Evolutionary conservation across 2,113 vertebrate genomes (phyloP).

Genomic region (Mesocricetus auratus): DNA sequence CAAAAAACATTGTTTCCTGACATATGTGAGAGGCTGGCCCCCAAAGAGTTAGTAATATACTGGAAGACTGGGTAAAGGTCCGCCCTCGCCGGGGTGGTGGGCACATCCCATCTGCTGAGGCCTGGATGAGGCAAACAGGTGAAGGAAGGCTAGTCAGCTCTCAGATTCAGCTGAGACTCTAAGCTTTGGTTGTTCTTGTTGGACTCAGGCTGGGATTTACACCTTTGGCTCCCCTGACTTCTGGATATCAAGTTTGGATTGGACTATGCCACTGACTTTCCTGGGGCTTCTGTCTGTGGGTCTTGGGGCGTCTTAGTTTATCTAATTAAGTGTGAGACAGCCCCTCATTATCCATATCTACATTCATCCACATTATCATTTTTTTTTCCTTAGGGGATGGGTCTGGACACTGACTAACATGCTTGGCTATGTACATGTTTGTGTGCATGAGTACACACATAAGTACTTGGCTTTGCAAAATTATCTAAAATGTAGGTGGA

Average conservation of each 20-base stretch:
- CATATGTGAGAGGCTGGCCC: neutral
- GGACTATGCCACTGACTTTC: neutral
- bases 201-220: neutral
- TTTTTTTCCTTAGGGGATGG: neutral
- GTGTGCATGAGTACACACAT: too few relatives aligned
- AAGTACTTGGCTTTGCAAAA: neutral
- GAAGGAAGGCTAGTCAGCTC: neutral
- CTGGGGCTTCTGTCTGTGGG: neutral
- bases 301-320: neutral
- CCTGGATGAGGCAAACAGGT: neutral
- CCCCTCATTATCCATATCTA: neutral
- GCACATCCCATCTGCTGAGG: neutral
- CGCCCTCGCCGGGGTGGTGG: neutral
- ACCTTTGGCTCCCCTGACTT: neutral
- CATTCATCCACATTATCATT: neutral
- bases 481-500: neutral
- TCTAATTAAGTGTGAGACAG: neutral
- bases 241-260: neutral
- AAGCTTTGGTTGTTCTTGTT: neutral
- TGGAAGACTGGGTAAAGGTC: neutral
- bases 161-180: neutral
- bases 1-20: neutral
- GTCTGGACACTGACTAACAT: neutral
- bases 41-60: neutral
- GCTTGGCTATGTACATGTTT: rapidly evolving